phyloP scores from a whole-genome alignment of 2,113 vertebrate species.

The Acanthochromis polyacanthus region DNA sequence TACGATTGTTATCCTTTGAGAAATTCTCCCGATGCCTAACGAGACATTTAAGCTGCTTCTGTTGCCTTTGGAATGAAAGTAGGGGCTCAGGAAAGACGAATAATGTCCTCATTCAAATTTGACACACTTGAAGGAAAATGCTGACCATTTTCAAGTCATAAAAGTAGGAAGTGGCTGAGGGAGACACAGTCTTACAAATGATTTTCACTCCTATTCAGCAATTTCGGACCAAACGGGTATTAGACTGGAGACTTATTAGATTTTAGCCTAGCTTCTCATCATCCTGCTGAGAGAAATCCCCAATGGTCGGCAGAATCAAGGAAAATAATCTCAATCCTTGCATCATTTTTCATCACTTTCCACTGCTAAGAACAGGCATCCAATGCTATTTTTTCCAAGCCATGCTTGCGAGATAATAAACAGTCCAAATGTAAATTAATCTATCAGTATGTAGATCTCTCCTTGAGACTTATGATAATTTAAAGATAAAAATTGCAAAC shows the following conservation, averaged over 20 bases:
- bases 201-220: conserved; percentile 76
- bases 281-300: conserved; percentile 60
- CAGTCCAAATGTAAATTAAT: conserved; percentile 53
- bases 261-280: conserved; percentile 58
- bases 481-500: conserved; percentile 32
- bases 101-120: conserved; percentile 80
- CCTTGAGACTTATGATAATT: conserved; percentile 22
- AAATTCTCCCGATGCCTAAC: conserved; percentile 72
- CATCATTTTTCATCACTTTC: conserved; percentile 78
- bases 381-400: conserved; percentile 9
- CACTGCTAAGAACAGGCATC: conserved; percentile 35
- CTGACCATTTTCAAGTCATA: conserved; percentile 79
- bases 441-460: conserved; percentile 44
- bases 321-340: conserved; percentile 77
- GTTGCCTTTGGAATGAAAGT: conserved; percentile 64
- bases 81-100: conserved; percentile 65
- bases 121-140: conserved; percentile 80
- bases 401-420: conserved; percentile 63
- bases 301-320: conserved; percentile 59
- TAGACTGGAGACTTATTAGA: conserved; percentile 67
- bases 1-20: conserved; percentile 71
- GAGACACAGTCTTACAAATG: conserved; percentile 65
- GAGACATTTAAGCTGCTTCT: conserved; percentile 74
- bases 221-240: conserved; percentile 70
- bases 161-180: conserved; percentile 61